phyloP scores from a whole-genome alignment of 2,113 vertebrate genomes.

The Mastomys coucha region DNA sequence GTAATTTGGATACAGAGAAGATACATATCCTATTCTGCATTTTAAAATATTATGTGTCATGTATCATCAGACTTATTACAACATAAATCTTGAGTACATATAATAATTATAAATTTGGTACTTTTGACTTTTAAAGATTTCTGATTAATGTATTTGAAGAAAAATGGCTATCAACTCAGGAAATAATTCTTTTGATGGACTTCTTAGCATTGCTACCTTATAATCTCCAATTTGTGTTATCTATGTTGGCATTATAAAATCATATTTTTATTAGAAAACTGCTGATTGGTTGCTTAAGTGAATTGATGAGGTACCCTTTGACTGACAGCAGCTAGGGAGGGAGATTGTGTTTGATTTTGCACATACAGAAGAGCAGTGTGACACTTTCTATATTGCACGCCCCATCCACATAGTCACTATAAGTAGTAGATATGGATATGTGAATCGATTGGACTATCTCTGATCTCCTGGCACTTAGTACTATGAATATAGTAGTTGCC shows the following conservation, averaged over 20 bases:
- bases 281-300: not conserved
- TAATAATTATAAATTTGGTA: not conserved
- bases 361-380: not conserved
- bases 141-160: not conserved
- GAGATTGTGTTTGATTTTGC: not conserved
- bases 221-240: not conserved
- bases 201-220: not conserved
- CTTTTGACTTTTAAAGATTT: constrained; percentile 17
- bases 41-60: not conserved
- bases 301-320: not conserved
- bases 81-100: not conserved
- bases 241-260: not conserved
- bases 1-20: not conserved
- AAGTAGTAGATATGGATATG: not conserved
- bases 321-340: not conserved
- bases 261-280: not conserved
- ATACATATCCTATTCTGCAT: not conserved
- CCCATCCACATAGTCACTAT: not conserved
- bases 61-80: not conserved
- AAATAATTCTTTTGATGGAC: not conserved
- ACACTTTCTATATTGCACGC: not conserved
- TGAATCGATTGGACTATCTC: not conserved
- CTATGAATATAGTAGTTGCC: not conserved
- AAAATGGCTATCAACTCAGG: not conserved
- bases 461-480: not conserved